Percentiles rank a stretch among this genome's conserved stretches.
These are phyloP conservation scores for Frankliniella intonsa DNA, from an alignment of 2,888 invertebrate species.

Conservation along the genomic window DNA sequence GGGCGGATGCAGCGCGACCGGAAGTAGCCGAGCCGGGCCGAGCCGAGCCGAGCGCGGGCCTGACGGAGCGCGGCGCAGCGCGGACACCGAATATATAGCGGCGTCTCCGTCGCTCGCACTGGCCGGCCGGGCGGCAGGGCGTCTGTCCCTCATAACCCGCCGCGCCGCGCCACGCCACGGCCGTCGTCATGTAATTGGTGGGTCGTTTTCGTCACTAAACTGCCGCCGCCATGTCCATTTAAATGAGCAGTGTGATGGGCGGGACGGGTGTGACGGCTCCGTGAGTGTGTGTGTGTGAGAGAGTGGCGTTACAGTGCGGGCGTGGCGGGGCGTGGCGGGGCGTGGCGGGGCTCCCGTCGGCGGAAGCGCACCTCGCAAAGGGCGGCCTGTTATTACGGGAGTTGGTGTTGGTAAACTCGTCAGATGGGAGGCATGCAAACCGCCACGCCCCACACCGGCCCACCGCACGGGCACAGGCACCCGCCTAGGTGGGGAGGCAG, in stretches of 20 bases:
- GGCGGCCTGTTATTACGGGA: slow-evolving; percentile 15
- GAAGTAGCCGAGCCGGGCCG: not conserved
- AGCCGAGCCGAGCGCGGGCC: not conserved
- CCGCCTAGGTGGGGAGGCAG: too few species aligned
- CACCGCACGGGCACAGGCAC: too few species aligned
- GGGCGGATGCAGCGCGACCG: not conserved
- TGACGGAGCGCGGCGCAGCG: too few species aligned
- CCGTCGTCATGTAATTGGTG: not conserved
- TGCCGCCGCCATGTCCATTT: slow-evolving; percentile 5
- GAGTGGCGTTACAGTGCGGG: too few species aligned
- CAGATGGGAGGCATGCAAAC: slow-evolving; percentile 4
- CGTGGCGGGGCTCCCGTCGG: not conserved
- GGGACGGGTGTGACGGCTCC: not conserved
- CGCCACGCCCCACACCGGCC: not conserved
- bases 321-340: not conserved
- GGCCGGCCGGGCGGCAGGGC: too few species aligned
- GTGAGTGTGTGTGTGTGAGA: not conserved
- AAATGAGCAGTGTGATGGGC: not conserved
- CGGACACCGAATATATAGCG: too few species aligned
- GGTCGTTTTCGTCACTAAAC: slow-evolving; percentile 18
- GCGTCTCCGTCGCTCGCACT: too few species aligned
- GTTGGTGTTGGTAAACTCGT: slow-evolving; percentile 24
- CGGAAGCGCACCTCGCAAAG: not conserved
- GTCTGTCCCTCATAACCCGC: too few species aligned
- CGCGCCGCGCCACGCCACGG: too few species aligned